Evolutionary conservation across 2,797 vertebrate species (phyloP).

Genomic region (Gymnocypris eckloni): DNA sequence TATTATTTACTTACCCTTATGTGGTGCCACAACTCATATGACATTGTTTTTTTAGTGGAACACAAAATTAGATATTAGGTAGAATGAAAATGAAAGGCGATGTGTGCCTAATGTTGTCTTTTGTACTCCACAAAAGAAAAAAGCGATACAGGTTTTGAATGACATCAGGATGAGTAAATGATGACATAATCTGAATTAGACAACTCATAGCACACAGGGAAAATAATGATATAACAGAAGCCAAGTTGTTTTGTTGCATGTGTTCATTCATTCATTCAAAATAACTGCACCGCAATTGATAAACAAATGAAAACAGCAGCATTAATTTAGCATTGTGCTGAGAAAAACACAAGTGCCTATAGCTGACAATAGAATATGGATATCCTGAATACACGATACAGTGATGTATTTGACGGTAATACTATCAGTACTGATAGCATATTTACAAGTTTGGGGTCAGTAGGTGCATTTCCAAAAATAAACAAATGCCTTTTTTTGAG

Average conservation of each 20-base stretch:
- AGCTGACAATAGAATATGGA: background rate
- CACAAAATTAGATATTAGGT: background rate
- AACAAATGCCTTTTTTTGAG: background rate
- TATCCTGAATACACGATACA: background rate
- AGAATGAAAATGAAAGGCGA: background rate
- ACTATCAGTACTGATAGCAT: background rate
- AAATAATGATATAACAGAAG: background rate
- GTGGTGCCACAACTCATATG: background rate
- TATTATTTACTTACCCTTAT: background rate
- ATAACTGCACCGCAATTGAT: slow-evolving; percentile 5
- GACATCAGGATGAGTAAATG: background rate
- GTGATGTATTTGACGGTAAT: background rate
- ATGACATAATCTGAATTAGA: background rate
- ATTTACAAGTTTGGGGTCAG: background rate
- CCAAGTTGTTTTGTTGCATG: background rate
- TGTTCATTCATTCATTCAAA: background rate
- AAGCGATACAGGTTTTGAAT: background rate
- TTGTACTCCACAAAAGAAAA: background rate
- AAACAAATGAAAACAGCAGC: background rate
- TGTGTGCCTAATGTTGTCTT: background rate
- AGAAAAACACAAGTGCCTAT: slow-evolving; percentile 2
- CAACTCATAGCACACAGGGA: background rate
- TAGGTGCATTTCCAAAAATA: background rate
- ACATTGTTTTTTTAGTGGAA: background rate
- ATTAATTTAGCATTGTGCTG: background rate